Conservation (phyloP, 2,113 vertebrate genomes). For the Chionomys nivalis region DNA sequence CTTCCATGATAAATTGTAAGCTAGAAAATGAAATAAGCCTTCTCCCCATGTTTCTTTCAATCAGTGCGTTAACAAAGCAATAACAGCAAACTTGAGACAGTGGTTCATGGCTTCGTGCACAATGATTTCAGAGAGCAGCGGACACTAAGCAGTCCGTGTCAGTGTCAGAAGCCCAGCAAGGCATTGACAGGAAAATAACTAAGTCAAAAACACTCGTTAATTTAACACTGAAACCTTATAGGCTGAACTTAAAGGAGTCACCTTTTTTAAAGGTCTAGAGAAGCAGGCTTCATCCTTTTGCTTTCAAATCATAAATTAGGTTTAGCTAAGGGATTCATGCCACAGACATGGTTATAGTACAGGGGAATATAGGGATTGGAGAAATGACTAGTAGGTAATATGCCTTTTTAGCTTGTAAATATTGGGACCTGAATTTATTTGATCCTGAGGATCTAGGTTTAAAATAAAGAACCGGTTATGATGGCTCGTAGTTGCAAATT, state of each 20-base stretch:
- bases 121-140: background rate
- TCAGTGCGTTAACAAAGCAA: background rate
- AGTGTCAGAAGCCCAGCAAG: background rate
- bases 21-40: background rate
- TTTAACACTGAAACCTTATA: background rate
- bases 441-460: background rate
- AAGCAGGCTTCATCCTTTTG: background rate
- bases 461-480: background rate
- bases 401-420: background rate
- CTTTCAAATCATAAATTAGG: background rate
- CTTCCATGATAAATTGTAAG: background rate
- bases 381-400: background rate
- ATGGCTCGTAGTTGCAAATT: background rate
- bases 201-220: background rate
- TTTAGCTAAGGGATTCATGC: background rate
- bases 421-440: background rate
- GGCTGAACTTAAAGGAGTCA: background rate
- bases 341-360: background rate
- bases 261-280: background rate
- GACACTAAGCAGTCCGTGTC: background rate
- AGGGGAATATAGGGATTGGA: too few species aligned
- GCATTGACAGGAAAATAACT: background rate
- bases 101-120: background rate
- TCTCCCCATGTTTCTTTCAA: background rate
- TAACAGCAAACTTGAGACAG: background rate